Percentiles rank a stretch among this genome's conserved stretches.
phyloP scores from a whole-genome alignment of 2,888 invertebrate species.

The Hirtodrosophila duncani region DNA sequence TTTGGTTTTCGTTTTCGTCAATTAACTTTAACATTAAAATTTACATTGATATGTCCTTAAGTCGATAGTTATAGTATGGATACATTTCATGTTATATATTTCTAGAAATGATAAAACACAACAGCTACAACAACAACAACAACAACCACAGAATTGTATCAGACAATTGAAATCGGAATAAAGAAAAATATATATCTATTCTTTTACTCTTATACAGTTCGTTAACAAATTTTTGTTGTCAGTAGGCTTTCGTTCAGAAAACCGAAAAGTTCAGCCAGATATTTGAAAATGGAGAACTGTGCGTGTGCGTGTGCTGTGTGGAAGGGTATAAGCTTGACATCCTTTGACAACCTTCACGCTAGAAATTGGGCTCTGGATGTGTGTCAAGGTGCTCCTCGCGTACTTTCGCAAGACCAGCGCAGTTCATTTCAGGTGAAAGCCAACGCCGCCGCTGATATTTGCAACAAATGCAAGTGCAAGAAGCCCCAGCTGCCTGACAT shows the following conservation, averaged over 20 bases:
- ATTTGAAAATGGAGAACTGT: conserved; percentile 11
- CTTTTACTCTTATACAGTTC: not conserved
- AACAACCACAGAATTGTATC: conserved; percentile 37
- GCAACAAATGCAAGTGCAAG: not conserved
- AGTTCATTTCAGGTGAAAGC: no score
- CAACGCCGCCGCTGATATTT: no score
- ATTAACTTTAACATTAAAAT: conserved; percentile 33
- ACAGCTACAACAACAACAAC: no score
- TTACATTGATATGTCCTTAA: conserved; percentile 25
- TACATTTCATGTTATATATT: conserved; percentile 57
- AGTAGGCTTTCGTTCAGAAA: not conserved
- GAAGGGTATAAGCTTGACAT: not conserved
- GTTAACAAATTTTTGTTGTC: not conserved
- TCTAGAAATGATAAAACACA: conserved; percentile 37
- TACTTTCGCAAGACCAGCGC: not conserved
- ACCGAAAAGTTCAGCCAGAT: not conserved
- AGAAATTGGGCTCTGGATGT: not conserved
- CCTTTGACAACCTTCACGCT: not conserved
- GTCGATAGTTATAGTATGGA: conserved; percentile 53
- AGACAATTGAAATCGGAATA: conserved; percentile 54
- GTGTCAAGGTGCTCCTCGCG: not conserved
- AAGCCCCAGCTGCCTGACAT: not conserved
- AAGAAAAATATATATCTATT: conserved; percentile 43
- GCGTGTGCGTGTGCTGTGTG: conserved; percentile 12
- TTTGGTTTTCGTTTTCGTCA: conserved; percentile 35